A percentile compares a stretch with the other conserved stretches of the same genome.
Evolutionary conservation across 2,888 invertebrate genomes (phyloP).

Genomic region (Syritta pipiens): DNA sequence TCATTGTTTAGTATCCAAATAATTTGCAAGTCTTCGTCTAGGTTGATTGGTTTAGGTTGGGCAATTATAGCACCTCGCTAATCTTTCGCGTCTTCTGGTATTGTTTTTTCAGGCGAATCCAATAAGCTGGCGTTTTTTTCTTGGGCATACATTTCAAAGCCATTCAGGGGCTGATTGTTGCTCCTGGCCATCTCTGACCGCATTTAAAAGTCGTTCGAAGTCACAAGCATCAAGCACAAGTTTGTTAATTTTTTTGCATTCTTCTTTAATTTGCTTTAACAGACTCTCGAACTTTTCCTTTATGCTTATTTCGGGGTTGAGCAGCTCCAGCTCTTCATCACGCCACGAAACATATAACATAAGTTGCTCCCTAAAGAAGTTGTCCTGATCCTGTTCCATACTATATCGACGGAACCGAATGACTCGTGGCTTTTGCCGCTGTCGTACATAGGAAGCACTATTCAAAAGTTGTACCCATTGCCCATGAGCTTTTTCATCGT

Average conservation of each 20-base stretch:
- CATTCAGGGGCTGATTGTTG: no score
- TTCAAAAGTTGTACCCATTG: not conserved
- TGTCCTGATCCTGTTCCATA: not conserved
- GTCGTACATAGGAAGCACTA: not conserved
- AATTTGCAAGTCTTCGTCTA: no score
- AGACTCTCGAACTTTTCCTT: not conserved
- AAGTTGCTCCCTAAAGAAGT: slow-evolving; percentile 15
- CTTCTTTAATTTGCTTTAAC: not conserved
- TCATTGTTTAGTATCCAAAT: no score
- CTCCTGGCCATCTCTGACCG: not conserved
- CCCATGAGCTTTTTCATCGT: no score
- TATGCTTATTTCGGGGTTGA: not conserved
- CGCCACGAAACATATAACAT: slow-evolving; percentile 7
- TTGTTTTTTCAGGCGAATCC: no score
- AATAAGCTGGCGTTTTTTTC: no score
- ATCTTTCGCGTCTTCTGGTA: no score
- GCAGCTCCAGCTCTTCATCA: not conserved
- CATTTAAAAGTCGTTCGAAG: not conserved
- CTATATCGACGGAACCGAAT: slow-evolving; percentile 3
- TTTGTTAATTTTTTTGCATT: not conserved
- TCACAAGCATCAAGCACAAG: not conserved
- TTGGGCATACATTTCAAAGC: no score
- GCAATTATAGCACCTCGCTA: no score
- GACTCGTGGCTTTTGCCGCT: not conserved
- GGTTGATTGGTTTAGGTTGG: no score